A percentile compares a stretch with the other conserved stretches of the same genome.
Evolutionary conservation across 2,113 vertebrate species (phyloP).

Genomic region (Vicugna pacos): DNA sequence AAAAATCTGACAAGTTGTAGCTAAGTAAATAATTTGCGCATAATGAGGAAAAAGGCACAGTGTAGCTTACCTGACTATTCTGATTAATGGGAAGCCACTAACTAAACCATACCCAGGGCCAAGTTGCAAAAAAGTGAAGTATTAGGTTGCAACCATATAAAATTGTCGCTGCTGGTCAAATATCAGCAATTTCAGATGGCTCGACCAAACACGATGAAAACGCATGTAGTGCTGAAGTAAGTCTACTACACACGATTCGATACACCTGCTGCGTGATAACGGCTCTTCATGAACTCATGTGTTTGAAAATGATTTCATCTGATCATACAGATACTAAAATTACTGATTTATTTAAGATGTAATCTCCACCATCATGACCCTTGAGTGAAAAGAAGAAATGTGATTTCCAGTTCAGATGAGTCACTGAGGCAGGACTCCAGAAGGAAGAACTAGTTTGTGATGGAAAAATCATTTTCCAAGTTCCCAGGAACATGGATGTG

Average conservation of each 20-base stretch:
- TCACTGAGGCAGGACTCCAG: not conserved
- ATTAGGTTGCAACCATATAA: not conserved
- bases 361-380: not conserved
- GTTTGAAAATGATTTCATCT: not conserved
- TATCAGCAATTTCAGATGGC: not conserved
- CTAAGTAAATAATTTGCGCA: conserved; percentile 49
- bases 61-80: not conserved
- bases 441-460: not conserved
- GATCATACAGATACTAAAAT: not conserved
- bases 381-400: not conserved
- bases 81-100: not conserved
- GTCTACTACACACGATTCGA: not conserved
- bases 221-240: not conserved
- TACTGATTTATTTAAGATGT: not conserved
- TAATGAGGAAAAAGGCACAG: not conserved
- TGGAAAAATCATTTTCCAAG: not conserved
- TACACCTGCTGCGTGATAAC: not conserved
- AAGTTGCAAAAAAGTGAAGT: not conserved
- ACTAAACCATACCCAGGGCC: not conserved
- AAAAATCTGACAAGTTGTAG: not conserved
- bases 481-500: not conserved
- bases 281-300: not conserved
- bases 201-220: not conserved
- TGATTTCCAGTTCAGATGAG: not conserved
- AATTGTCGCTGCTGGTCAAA: not conserved